phyloP scores from a whole-genome alignment of 2,888 invertebrate genomes.

The Leistus spinibarbis region DNA sequence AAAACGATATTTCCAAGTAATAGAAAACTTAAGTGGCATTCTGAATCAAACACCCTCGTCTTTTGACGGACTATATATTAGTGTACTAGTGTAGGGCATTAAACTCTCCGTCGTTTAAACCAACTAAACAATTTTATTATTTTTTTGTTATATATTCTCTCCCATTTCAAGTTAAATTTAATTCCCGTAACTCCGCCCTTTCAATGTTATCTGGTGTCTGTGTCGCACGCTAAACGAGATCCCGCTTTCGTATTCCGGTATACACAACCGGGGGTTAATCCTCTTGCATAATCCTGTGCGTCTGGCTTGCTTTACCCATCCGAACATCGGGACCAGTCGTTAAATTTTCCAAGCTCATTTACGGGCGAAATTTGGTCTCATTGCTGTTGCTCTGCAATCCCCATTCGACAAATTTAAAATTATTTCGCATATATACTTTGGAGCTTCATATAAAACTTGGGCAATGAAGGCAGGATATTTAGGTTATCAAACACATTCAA shows the following conservation, averaged over 20 bases:
- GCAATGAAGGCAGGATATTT: neutral
- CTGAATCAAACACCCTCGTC: too few species aligned
- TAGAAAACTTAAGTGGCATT: too few species aligned
- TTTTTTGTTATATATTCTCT: neutral
- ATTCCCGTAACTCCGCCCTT: neutral
- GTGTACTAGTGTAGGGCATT: too few species aligned
- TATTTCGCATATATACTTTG: neutral
- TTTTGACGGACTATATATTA: too few species aligned
- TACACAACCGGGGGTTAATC: neutral
- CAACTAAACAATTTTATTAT: too few species aligned
- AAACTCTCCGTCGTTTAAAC: too few species aligned
- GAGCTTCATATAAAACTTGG: neutral
- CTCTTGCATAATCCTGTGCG: conserved; percentile 3
- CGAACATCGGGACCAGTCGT: neutral
- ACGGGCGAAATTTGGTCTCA: neutral
- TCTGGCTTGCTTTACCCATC: neutral
- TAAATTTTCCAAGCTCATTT: neutral
- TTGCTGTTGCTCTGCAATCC: neutral
- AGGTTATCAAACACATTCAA: too few species aligned
- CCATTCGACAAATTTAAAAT: neutral
- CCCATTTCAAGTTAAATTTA: conserved; percentile 8
- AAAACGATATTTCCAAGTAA: too few species aligned
- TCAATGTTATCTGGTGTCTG: neutral
- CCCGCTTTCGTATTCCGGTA: neutral
- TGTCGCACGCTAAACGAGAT: neutral